Base-by-base conservation (phyloP, 2,797 vertebrate genomes). In the Eleutherodactylus coqui region DNA sequence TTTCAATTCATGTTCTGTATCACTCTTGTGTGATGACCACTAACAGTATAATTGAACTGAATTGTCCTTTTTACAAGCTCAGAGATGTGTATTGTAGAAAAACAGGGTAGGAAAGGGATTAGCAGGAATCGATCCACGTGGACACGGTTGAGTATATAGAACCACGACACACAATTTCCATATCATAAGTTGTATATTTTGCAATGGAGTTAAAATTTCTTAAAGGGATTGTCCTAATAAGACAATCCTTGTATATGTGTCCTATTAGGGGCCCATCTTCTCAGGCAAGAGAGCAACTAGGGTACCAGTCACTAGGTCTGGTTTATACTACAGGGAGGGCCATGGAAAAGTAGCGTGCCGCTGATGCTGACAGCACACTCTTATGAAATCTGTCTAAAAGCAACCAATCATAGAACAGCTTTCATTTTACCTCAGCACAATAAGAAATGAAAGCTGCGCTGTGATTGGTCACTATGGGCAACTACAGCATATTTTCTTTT, bases 1-100 rank as follows among this genome's bases (percentile, higher is more conserved):
- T 89, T 87, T 90, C 85, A 87, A 88, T 89, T 85, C 90, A 82
- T 69, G 87, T 73, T 86, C 62, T 1, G n/a, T 82, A 88, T 85
- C 24, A 75, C 88, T 70, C 88, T 77, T 85, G 64, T 80, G 81
- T 36, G 85, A 79, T 85, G 67, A 80, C 78, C 67, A 67, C 82
- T 87, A 84, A 81, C 86, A 84, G 76, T 87, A 84, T 87, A 87
- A 87, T 87, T 87, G 86, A 87, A 84, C 75, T 73, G 86, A 87
- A 84, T 84, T 84, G 82, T 79, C 86, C 82, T 84, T 87, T 87
- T 87, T 87, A 87, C 81, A 87, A 87, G 82, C 64, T 78, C 58
- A 10, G 82, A 80, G 79, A 87, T 84, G 76, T 75, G 82, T 64
- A 73, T 47, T 84, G 79, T 84, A 75, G 76, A 47, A 75, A 84